Evolutionary conservation across 2,888 invertebrate species (phyloP), one percentile per base, ranked within the genome.

Genomic region (Odontothrips loti): DNA sequence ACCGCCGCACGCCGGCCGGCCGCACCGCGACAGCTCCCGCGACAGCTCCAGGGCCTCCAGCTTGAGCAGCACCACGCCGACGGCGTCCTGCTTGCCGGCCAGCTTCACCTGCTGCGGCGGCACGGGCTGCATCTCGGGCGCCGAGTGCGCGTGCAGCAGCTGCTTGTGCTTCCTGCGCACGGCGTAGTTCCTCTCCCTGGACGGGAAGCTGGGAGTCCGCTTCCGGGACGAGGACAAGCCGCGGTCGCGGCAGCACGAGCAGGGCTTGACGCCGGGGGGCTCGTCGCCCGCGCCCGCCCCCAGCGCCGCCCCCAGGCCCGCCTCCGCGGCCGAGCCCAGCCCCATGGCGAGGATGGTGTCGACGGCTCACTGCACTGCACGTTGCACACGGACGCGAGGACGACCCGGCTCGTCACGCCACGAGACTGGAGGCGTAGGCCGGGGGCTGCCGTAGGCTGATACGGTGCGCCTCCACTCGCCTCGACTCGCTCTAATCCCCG

Each of bases 221-320:
- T 27, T 23, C 23, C 23, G 68, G 23, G 23, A 11, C 27, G 27
- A 23, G 23, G 68, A 27, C 27, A 75, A 27, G 23, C 68, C 68
- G 27, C 68, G 68, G 68, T 75, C 68, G 23, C 68, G 23, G 68
- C 68, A 75, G 68, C 68, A 75, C 23, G 68, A 75, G 68, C 68
- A 75, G 6, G 68, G 68, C 10, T 27, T 9, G 27, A 27, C 68
- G 27, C 68, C 68, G 68, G 58, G 15, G 11, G 68, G 68, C 68
- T 27, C 27, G 11, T 11, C 23, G 23, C 68, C 68, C 20, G 68
- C 68, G n/a, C 23, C 68, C 11, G 68, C 68, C 68, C 68, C 68
- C 68, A 75, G 23, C 23, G n/a, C 27, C 68, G 68, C 23, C 27
- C 68, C 23, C 68, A 75, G 68, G 27, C 23, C 68, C 23, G 68